Conservation (phyloP, 2,113 vertebrate genomes). For the Macquaria ambigua region DNA sequence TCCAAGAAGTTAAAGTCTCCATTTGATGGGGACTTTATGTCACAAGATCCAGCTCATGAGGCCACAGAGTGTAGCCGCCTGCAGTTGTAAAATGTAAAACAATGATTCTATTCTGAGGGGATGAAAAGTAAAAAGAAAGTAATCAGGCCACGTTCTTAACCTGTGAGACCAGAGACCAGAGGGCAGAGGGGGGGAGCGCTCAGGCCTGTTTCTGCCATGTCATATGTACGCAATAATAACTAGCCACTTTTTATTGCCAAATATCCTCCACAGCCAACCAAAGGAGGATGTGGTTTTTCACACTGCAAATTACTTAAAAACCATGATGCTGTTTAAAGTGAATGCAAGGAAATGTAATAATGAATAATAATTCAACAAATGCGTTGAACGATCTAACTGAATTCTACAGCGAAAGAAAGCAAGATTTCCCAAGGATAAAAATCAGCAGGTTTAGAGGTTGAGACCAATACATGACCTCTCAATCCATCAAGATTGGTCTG, state of each 20-base stretch:
- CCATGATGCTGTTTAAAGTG: not conserved
- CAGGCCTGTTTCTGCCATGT: constrained; percentile 56
- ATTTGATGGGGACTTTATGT: constrained; percentile 63
- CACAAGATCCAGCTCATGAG: constrained; percentile 81
- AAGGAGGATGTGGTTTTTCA: constrained; percentile 48
- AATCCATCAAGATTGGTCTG: constrained; percentile 49
- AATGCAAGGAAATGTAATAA: constrained; percentile 15
- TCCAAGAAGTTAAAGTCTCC: constrained; percentile 47
- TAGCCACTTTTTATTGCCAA: constrained; percentile 47
- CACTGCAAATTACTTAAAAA: constrained; percentile 11
- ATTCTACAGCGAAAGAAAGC: constrained; percentile 4
- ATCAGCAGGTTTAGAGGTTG: constrained; percentile 33
- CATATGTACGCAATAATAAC: constrained; percentile 49
- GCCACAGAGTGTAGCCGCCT: constrained; percentile 40
- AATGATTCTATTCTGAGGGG: constrained; percentile 76
- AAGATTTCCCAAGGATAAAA: constrained; percentile 50
- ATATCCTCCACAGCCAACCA: constrained; percentile 30
- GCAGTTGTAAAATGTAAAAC: constrained; percentile 72
- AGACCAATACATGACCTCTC: constrained; percentile 34
- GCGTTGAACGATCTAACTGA: not conserved
- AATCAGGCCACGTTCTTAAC: constrained; percentile 57
- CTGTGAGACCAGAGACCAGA: constrained; percentile 27
- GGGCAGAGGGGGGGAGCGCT: not conserved
- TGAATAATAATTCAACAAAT: not conserved
- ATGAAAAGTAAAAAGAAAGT: constrained; percentile 53